These are phyloP conservation scores for Lasiurus borealis DNA, from an alignment of 2,113 vertebrate genomes.

Conservation along the genomic window DNA sequence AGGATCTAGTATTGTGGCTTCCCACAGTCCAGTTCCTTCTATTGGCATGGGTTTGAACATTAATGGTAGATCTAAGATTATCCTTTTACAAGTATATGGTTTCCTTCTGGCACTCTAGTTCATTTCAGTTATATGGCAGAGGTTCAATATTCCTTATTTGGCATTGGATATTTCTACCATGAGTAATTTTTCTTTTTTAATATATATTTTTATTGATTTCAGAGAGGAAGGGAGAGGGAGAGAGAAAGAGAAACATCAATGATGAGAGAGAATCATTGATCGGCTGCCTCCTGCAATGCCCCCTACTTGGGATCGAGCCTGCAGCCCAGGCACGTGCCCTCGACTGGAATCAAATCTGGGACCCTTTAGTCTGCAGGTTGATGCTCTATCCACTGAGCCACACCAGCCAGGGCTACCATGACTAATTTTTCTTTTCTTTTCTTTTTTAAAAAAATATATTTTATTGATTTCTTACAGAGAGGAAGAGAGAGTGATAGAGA, in stretches of 20 bases:
- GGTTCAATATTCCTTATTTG: slow-evolving; percentile 51
- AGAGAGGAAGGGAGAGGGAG: too few relatives aligned
- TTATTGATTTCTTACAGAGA: too few relatives aligned
- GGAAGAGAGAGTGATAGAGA: too few relatives aligned
- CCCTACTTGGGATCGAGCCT: too few relatives aligned
- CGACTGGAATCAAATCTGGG: too few relatives aligned
- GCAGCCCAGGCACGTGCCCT: too few relatives aligned
- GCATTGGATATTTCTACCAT: slow-evolving; percentile 44
- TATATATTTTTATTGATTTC: background rate
- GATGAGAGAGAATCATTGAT: too few relatives aligned
- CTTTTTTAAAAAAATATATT: slow-evolving; percentile 21
- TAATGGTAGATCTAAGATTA: slow-evolving; percentile 13
- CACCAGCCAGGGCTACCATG: background rate
- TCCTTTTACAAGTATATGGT: background rate
- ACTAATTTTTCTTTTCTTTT: slow-evolving; percentile 5
- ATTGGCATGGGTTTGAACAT: slow-evolving; percentile 38
- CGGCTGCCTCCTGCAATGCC: too few relatives aligned
- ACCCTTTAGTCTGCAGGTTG: too few relatives aligned
- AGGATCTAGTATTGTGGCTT: background rate
- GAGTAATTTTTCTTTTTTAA: slow-evolving; percentile 8
- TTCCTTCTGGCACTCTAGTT: background rate
- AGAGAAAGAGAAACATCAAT: too few relatives aligned
- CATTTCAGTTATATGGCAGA: slow-evolving; percentile 24
- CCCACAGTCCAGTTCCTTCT: background rate
- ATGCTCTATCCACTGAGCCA: too few relatives aligned